Evolutionary conservation across 1,140 invertebrate genomes (phyloP).

Genomic region (Monomorium pharaonis): DNA sequence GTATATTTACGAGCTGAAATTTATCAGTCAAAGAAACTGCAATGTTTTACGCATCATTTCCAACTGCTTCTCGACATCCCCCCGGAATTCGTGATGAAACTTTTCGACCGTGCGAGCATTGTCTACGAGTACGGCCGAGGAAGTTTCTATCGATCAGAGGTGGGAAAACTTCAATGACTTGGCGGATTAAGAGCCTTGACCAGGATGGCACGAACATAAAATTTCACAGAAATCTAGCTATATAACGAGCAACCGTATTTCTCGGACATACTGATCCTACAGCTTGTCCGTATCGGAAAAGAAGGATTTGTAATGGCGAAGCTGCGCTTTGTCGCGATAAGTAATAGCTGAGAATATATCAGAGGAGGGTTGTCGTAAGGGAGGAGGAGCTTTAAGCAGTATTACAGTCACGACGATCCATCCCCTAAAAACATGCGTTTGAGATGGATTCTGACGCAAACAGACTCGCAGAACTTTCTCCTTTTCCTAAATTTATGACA

Average conservation of each 20-base stretch:
- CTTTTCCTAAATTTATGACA: neutral
- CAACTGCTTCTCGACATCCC: neutral
- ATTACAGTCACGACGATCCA: neutral
- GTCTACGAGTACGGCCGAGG: neutral
- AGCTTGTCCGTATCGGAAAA: neutral
- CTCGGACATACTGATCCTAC: neutral
- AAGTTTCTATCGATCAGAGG: constrained; percentile 25
- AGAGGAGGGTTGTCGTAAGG: neutral
- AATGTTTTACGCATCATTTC: neutral
- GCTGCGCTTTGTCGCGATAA: neutral
- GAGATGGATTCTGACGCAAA: neutral
- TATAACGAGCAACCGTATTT: neutral
- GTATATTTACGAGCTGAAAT: neutral
- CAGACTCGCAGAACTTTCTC: neutral
- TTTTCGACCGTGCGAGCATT: neutral
- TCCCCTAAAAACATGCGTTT: neutral
- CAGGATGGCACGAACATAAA: neutral
- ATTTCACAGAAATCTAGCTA: constrained; percentile 23
- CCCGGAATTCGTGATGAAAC: neutral
- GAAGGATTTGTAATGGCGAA: neutral
- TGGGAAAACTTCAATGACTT: neutral
- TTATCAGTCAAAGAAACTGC: neutral
- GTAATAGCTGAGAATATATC: constrained; percentile 5
- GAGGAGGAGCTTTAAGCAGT: neutral
- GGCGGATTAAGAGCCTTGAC: constrained; percentile 20